phyloP scores from a whole-genome alignment of 2,113 vertebrate genomes.

The Odocoileus virginianus region DNA sequence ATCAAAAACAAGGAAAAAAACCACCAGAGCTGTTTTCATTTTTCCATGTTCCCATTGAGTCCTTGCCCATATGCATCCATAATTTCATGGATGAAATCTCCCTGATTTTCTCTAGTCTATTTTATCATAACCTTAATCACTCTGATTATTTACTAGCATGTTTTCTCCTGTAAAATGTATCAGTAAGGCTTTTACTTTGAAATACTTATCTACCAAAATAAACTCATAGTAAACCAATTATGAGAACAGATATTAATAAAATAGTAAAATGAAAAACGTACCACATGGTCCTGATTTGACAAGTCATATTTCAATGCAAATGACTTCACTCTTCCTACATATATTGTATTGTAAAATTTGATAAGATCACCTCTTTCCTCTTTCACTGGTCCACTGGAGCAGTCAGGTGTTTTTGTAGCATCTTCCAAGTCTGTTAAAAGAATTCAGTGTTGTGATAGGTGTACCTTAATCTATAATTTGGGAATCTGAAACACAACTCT shows the following conservation, averaged over 20 bases:
- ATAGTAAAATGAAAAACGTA: constrained; percentile 76
- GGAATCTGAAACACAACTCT: neutral
- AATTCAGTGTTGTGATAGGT: constrained; percentile 31
- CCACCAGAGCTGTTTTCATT: neutral
- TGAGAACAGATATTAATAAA: neutral
- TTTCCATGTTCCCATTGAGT: neutral
- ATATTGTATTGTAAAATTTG: constrained; percentile 94
- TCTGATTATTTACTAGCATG: neutral
- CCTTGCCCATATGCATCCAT: neutral
- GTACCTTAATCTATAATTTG: neutral
- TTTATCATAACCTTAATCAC: neutral
- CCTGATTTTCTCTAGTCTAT: neutral
- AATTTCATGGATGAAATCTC: constrained; percentile 2
- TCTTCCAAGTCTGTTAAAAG: constrained; percentile 67
- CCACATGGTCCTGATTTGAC: constrained; percentile 84
- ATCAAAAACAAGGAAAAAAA: constrained; percentile 12
- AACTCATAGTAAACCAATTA: neutral
- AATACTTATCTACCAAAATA: constrained; percentile 17
- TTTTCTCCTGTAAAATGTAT: neutral
- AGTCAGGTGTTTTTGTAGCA: constrained; percentile 55
- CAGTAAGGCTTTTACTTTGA: neutral
- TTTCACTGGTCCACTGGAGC: constrained; percentile 48
- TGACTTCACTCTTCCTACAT: constrained; percentile 89
- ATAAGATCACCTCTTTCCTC: constrained; percentile 94
- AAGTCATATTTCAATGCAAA: constrained; percentile 90